Base-by-base conservation (phyloP, 2,797 vertebrate genomes). In the Mareca penelope region DNA sequence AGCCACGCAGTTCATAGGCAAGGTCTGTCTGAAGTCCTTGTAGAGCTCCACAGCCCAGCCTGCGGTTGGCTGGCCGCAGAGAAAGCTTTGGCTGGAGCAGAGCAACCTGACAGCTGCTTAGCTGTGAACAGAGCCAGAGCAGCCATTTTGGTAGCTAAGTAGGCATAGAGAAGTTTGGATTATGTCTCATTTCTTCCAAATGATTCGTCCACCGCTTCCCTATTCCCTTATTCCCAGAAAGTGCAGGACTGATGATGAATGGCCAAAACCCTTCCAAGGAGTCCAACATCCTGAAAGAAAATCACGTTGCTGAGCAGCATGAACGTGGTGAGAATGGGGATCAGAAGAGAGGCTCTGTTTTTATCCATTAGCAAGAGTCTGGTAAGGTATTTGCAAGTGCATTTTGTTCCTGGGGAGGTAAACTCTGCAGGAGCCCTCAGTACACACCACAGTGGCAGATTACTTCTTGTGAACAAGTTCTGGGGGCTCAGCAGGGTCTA, bases 161-260 rank as follows among this genome's bases (percentile, higher is more conserved):
- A 86, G 48, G 60, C 33, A 88, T 56, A 75, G 44, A 80, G 53
- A 73, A 82, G 39, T 86, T 93, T 60, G 77, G 73, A 59, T 80
- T 76, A 76, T 73, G 63, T 73, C 59, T 89, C 22, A 73, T 91
- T 81, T 92, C 46, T 86, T 84, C 59, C 80, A 92, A 88, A 91
- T 75, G 19, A 61, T 44, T 83, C 1, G 2, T 78, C 40, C 23
- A 80, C 50, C 15, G 57, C 26, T 40, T 89, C 78, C 7, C 9
- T 69, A 24, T 61, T 91, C 31, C 55, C 50, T 89, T 89, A 35
- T 71, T 92, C 23, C 18, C 63, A 86, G 22, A 85, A 26, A 73
- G 31, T 79, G 29, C 24, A 53, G 46, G 44, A 31, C 18, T 75
- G 39, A 19, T 35, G 64, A 57, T 40, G 22, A 89, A 87, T 39